A percentile compares a stretch with the other conserved stretches of the same genome.
Conservation (phyloP, 2,888 invertebrate species). For the Ommatoiulus sabulosus region DNA sequence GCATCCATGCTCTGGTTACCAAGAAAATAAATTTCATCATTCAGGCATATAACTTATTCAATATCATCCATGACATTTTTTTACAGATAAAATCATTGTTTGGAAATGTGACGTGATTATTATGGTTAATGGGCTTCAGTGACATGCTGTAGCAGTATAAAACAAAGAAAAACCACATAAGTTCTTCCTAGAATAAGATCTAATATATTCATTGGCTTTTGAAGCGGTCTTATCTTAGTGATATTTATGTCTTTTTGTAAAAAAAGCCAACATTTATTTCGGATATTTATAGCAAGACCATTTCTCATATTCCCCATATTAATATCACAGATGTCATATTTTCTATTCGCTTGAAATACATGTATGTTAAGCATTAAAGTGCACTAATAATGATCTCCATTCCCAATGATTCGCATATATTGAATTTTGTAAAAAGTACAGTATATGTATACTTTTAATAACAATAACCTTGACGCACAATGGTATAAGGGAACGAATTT, state of each 20-base stretch:
- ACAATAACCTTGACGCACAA: too few relatives aligned
- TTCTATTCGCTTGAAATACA: background rate
- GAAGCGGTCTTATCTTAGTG: background rate
- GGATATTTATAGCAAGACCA: background rate
- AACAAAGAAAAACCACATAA: background rate
- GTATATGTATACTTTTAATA: too few relatives aligned
- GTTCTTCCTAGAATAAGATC: background rate
- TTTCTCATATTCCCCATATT: background rate
- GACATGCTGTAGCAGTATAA: background rate
- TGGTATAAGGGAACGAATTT: too few relatives aligned
- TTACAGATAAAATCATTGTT: background rate
- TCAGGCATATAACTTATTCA: background rate
- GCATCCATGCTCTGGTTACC: background rate
- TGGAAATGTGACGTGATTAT: constrained; percentile 7
- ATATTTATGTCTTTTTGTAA: background rate
- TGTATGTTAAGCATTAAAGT: background rate
- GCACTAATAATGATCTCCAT: background rate
- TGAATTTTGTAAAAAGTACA: too few relatives aligned
- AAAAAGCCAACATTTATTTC: background rate
- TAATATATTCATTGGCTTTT: constrained; percentile 38
- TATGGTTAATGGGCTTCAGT: background rate
- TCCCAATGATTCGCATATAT: background rate
- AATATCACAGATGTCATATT: background rate
- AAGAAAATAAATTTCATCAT: background rate
- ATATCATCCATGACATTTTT: background rate